A percentile compares a stretch with the other conserved stretches of the same genome.
These are phyloP conservation scores for Ophioninae sp. DNA, from an alignment of 2,888 invertebrate genomes.

Conservation along the genomic window DNA sequence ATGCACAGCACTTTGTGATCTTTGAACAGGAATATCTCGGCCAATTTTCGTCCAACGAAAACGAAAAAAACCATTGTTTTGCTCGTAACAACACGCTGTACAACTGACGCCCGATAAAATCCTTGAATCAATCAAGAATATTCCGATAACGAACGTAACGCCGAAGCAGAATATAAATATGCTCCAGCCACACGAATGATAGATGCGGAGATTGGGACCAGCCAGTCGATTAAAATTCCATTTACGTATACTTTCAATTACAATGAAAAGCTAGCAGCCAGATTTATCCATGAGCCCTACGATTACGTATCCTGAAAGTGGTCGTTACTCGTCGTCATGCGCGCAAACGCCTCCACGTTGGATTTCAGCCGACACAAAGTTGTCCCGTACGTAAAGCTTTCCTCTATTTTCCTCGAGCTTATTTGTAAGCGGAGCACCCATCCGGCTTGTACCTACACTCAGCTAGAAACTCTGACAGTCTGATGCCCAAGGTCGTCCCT, in stretches of 20 bases:
- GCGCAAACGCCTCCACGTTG: not conserved
- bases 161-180: too few species aligned
- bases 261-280: slow-evolving; percentile 64
- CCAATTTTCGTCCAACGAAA: too few species aligned
- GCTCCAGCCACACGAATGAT: not conserved
- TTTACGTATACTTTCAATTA: slow-evolving; percentile 71
- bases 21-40: too few species aligned
- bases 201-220: not conserved
- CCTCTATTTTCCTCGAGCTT: slow-evolving; percentile 53
- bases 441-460: slow-evolving; percentile 8
- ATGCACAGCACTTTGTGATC: too few species aligned
- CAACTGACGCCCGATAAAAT: too few species aligned
- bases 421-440: slow-evolving; percentile 54
- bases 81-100: too few species aligned
- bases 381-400: slow-evolving; percentile 53
- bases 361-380: slow-evolving; percentile 42
- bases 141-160: too few species aligned
- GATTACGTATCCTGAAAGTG: slow-evolving; percentile 36
- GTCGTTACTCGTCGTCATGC: slow-evolving; percentile 39
- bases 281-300: slow-evolving; percentile 46
- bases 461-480: not conserved
- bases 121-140: too few species aligned
- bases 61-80: too few species aligned
- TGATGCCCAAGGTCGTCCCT: not conserved
- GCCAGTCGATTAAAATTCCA: slow-evolving; percentile 69